Conservation (phyloP, 2,888 invertebrate genomes). For the Drosophila percnosoma region DNA sequence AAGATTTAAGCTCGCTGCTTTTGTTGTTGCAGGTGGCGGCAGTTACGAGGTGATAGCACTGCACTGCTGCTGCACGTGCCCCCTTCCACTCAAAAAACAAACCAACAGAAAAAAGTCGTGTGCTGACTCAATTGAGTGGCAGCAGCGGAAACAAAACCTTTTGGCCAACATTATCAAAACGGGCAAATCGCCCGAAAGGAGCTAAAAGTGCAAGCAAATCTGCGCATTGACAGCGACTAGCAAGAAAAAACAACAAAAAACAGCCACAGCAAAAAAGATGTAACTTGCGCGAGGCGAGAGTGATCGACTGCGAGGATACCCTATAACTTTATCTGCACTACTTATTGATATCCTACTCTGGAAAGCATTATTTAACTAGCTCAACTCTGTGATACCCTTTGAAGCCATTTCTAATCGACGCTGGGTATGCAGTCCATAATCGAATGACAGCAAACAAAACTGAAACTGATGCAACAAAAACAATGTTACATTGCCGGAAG, state of each 20-base stretch:
- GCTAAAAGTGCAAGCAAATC: conserved; percentile 25
- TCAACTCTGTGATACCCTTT: neutral
- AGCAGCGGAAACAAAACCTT: conserved; percentile 50
- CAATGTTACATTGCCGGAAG: conserved; percentile 77
- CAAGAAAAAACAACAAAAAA: conserved; percentile 3
- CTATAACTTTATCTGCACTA: neutral
- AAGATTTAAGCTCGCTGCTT: conserved; percentile 37
- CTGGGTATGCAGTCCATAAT: conserved; percentile 28
- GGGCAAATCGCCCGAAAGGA: conserved; percentile 6
- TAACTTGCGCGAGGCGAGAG: neutral
- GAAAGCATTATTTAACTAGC: neutral
- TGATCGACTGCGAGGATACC: conserved; percentile 1
- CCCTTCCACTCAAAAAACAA: neutral
- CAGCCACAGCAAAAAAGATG: neutral
- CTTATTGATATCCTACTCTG: no score
- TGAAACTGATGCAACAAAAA: conserved; percentile 75
- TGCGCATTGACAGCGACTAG: conserved; percentile 28
- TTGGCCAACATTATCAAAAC: conserved; percentile 33
- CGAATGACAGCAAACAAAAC: conserved; percentile 50
- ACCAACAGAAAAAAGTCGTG: conserved; percentile 26
- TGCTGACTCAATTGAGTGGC: conserved; percentile 56
- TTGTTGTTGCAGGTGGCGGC: conserved; percentile 37
- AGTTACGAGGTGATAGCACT: conserved; percentile 43
- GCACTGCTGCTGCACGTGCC: conserved; percentile 28
- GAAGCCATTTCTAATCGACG: neutral